Evolutionary conservation across 1,140 invertebrate genomes (phyloP), one percentile per base, ranked within the genome.

Genomic region (Melitaea cinxia): DNA sequence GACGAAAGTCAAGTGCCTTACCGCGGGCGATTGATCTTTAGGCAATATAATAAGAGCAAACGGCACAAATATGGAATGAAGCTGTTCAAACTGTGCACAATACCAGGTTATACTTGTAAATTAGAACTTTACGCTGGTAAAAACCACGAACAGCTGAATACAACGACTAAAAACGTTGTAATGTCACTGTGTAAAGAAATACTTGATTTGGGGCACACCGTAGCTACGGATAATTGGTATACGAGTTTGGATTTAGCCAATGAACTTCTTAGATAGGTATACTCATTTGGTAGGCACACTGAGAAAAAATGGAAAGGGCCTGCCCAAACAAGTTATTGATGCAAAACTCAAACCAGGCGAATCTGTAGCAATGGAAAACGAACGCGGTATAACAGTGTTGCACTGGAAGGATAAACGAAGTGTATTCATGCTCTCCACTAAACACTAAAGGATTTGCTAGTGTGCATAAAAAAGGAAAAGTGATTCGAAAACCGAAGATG

Each of bases 271-370:
- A 63, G 73, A 77, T 30, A 81, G 80, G 53, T 70, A 92, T 68
- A 92, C 85, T 1, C 83, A 92, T 84, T 73, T 89, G 54, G 76
- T 85, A 70, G 91, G 91, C 56, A 92, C 88, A 64, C 58, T 93
- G 55, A 64, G 84, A 68, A 71, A 71, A 71, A 89, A 88, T n/a
- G 77, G 83, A 75, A 85, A 80, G 80, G 77, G 70, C 26, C 77
- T 85, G 62, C 85, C 89, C 56, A 77, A 80, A 70, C 75, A 78
- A 53, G 83, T 91, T 58, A 70, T 83, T 65, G 69, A 81, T 68
- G 60, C 71, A 56, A 91, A 88, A 80, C 82, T 91, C 63, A 72
- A 85, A 73, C 72, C 71, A 74, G 80, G 85, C 57, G 83, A 91
- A 78, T 47, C 58, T 59, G 74, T 77, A 45, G 77, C 78, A 66